Percentiles rank a stretch among this genome's conserved stretches.
Evolutionary conservation across 2,113 vertebrate species (phyloP).

Genomic region (Dipodomys ordii): DNA sequence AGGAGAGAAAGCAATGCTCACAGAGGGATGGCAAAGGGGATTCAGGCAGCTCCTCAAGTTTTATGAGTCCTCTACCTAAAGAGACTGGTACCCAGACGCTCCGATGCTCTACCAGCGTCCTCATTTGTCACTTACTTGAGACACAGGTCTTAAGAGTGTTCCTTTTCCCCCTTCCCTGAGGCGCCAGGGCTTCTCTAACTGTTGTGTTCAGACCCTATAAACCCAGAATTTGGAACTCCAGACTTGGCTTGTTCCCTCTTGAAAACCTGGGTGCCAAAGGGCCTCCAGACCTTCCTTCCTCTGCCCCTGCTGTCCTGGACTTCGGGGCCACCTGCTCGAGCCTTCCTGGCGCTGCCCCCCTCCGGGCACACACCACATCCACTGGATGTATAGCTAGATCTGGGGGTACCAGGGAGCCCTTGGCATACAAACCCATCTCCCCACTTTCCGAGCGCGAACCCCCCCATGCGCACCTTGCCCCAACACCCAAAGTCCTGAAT

Average conservation of each 20-base stretch:
- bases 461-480: not conserved
- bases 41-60: conserved; percentile 47
- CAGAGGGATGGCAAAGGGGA: not conserved
- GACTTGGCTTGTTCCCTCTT: not conserved
- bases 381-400: not conserved
- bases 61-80: conserved; percentile 7
- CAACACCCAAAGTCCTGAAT: conserved; percentile 63
- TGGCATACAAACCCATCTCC: not conserved
- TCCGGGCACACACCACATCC: not conserved
- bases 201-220: conserved; percentile 25
- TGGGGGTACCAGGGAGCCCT: not conserved
- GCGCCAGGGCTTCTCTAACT: not conserved
- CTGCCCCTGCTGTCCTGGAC: not conserved
- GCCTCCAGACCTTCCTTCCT: not conserved
- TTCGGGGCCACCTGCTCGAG: conserved; percentile 67
- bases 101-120: conserved; percentile 18
- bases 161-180: not conserved
- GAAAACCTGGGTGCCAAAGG: not conserved
- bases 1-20: not conserved
- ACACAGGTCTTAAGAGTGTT: not conserved
- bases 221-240: conserved; percentile 6
- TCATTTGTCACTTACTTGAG: conserved; percentile 11
- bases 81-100: conserved; percentile 8
- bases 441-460: conserved; percentile 45
- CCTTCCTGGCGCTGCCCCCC: not conserved